phyloP scores from a whole-genome alignment of 1,140 invertebrate species.

The Solenopsis fugax region DNA sequence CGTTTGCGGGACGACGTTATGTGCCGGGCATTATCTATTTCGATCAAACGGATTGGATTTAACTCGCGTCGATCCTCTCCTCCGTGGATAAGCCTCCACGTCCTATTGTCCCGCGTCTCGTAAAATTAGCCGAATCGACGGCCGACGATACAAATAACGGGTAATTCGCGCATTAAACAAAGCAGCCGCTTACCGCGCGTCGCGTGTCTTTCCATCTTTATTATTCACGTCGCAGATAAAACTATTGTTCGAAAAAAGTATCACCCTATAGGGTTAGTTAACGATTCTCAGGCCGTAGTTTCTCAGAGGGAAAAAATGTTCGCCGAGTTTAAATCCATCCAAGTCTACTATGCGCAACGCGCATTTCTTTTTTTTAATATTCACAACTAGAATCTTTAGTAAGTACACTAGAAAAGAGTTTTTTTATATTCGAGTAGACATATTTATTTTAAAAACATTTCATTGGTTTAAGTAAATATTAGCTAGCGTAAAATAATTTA shows the following conservation, averaged over 20 bases:
- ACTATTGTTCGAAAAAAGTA: background rate
- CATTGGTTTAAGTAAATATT: too few relatives aligned
- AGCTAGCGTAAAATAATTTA: too few relatives aligned
- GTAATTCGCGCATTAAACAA: slow-evolving; percentile 12
- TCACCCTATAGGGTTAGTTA: background rate
- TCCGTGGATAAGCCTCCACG: slow-evolving; percentile 14
- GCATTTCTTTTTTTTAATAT: background rate
- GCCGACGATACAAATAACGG: background rate
- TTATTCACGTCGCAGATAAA: background rate
- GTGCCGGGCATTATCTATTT: slow-evolving; percentile 55
- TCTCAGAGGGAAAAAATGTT: background rate
- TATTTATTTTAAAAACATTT: too few relatives aligned
- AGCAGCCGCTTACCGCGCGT: background rate
- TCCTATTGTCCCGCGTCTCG: slow-evolving; percentile 23
- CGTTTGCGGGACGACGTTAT: slow-evolving; percentile 35
- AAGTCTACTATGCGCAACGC: background rate
- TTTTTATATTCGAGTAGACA: too few relatives aligned
- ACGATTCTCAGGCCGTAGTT: background rate
- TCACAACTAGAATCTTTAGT: too few relatives aligned
- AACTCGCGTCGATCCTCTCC: slow-evolving; percentile 26
- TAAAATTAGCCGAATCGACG: slow-evolving; percentile 21
- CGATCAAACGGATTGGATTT: slow-evolving; percentile 58
- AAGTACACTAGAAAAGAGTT: too few relatives aligned
- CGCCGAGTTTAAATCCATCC: background rate
- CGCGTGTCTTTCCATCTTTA: background rate